Evolutionary conservation across 2,113 vertebrate genomes (phyloP), one percentile per base, ranked within the genome.

Genomic region (Argyrosomus japonicus): DNA sequence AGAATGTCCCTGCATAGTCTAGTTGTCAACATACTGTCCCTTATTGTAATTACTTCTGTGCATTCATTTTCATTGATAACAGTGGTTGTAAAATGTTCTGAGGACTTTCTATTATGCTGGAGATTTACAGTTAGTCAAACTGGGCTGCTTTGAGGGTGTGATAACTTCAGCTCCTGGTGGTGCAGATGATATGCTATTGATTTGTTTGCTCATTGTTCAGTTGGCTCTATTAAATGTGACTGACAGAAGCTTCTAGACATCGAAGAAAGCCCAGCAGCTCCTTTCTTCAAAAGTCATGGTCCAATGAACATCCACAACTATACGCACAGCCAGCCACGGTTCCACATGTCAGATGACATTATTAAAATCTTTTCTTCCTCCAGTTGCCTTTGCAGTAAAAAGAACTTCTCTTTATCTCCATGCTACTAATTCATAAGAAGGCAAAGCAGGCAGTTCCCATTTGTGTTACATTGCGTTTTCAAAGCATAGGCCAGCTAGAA

Each of bases 181-280:
- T 54, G 21, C 25, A 67, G 51, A 74, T 79, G 67, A 79, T 84
- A 61, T 19, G 29, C 48, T 70, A 78, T 68, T 72, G 73, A 88
- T 82, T 79, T 63, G 67, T 88, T 71, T 54, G 61, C 56, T 65
- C 19, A 60, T 84, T 64, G 64, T 82, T 76, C 47, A 29, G 56
- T 48, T 50, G 71, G 25, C 36, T 86, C 65, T 60, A 6, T 79
- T 77, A 69, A 77, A 85, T 73, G 21, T 77, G 68, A 79, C 68
- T 21, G 64, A 81, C 72, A 57, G 47, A 67, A 69, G 40, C 51
- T 56, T 75, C 47, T 50, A 48, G 27, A 73, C 43, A 6, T 53
- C 2, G 13, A 51, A 81, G 70, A 75, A 72, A 77, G 14, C 56
- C 68, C 21, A 23, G 56, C 57, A 53, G 61, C 64, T 74, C 50